Conservation (phyloP, 2,113 vertebrate species). For the Zapus hudsonius region DNA sequence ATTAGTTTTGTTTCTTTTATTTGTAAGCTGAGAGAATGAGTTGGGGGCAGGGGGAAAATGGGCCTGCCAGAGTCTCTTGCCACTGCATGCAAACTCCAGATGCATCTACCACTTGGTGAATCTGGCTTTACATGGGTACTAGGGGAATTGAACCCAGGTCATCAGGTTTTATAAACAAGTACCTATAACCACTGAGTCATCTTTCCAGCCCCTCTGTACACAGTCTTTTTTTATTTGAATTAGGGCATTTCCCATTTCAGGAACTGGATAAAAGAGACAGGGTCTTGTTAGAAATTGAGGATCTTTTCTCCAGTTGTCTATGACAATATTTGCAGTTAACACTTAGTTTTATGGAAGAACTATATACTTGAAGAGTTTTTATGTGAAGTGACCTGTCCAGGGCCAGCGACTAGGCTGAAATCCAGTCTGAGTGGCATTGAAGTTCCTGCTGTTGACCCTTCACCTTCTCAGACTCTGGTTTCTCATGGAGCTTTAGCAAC, state of each 20-base stretch:
- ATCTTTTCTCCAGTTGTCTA: neutral
- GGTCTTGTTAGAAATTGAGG: slow-evolving; percentile 6
- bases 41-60: no score
- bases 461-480: neutral
- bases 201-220: neutral
- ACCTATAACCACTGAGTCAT: neutral
- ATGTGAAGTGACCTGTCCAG: neutral
- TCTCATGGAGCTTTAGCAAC: neutral
- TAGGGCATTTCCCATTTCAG: slow-evolving; percentile 7
- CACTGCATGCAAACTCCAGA: no score
- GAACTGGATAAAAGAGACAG: neutral
- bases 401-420: neutral
- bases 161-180: no score
- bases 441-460: neutral
- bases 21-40: no score
- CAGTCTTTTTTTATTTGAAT: neutral
- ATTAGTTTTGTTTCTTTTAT: no score
- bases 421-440: neutral
- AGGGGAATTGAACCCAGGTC: no score
- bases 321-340: neutral
- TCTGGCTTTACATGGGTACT: no score
- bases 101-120: no score
- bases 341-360: slow-evolving; percentile 7
- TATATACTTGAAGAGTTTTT: neutral
- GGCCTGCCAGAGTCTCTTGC: no score